Evolutionary conservation across 2,113 vertebrate genomes (phyloP), one percentile per base, ranked within the genome.

Genomic region (Hippolais icterina): DNA sequence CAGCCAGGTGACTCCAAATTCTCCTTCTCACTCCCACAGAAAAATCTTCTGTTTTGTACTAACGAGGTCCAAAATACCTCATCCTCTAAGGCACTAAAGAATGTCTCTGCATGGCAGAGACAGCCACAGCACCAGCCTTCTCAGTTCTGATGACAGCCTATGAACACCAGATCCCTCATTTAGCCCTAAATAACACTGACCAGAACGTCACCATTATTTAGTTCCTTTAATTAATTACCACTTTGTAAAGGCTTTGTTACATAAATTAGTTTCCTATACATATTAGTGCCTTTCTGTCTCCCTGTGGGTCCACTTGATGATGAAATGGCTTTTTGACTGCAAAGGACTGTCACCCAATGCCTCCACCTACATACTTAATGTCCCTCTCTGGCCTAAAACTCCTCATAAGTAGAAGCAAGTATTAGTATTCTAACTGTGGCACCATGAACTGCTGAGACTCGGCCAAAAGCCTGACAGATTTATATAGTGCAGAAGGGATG

Each of bases 211-310:
- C 64, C 76, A 78, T 90, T 90, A 95, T 89, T 96, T 94, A 92
- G 64, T 61, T 93, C 37, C 33, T 87, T 87, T 84, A 82, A 97
- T 93, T 96, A 96, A 94, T 94, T 92, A 93, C 88, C 72, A 89
- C 56, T 76, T 70, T 42, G 76, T 52, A 86, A 89, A 52, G 71
- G 39, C 66, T 93, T 88, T 83, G 87, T 81, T 88, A 80, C 44
- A 90, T 44, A 86, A 74, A 83, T 75, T 88, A 53, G 68, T 70
- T 93, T 93, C 83, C 88, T 93, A 87, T 75, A 89, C 49, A 78
- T 89, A 90, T 75, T 95, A 90, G 49, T 3, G 12, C 54, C 65
- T 84, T 95, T 88, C 68, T 87, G 52, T 63, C 79, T 90, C 90
- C 53, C 76, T 56, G 37, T 56, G 53, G 76, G 69, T 53, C 49